phyloP scores from a whole-genome alignment of 2,888 invertebrate species.

The Fissipunctia ypsillon region DNA sequence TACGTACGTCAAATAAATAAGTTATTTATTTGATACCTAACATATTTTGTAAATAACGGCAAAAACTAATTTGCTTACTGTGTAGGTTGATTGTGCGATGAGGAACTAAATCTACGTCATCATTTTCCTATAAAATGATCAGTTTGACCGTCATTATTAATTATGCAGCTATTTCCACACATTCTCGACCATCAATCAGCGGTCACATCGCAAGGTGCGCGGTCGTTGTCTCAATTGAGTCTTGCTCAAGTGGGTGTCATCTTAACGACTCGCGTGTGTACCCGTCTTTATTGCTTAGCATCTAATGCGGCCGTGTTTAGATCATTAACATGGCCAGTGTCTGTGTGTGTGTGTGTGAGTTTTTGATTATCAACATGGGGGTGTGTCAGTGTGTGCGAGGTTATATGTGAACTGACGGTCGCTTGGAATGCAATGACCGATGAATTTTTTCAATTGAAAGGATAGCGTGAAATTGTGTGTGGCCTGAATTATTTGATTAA shows the following conservation, averaged over 20 bases:
- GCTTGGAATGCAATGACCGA: slow-evolving; percentile 61
- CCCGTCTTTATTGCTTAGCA: slow-evolving; percentile 66
- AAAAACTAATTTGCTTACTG: background rate
- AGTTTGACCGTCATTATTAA: background rate
- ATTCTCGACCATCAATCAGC: background rate
- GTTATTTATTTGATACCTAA: background rate
- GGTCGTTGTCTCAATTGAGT: slow-evolving; percentile 60
- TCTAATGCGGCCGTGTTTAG: slow-evolving; percentile 65
- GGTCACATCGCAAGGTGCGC: slow-evolving; percentile 63
- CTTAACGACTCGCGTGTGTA: slow-evolving; percentile 60
- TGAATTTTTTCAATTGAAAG: slow-evolving; percentile 59
- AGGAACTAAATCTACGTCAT: background rate
- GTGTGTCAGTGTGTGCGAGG: slow-evolving; percentile 47
- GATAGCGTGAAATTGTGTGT: slow-evolving; percentile 48
- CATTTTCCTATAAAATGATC: background rate
- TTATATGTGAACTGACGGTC: slow-evolving; percentile 38
- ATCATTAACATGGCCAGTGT: slow-evolving; percentile 57
- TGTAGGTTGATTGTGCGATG: background rate
- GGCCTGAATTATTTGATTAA: slow-evolving; percentile 56
- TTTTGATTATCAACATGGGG: slow-evolving; percentile 45
- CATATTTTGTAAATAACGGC: background rate
- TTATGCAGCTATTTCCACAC: background rate
- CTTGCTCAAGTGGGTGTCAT: slow-evolving; percentile 65
- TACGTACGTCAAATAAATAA: too few species aligned
- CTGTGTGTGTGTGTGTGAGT: slow-evolving; percentile 44